Base-by-base conservation (phyloP, 1,140 invertebrate genomes). In the Pogonognathellus flavescens region DNA sequence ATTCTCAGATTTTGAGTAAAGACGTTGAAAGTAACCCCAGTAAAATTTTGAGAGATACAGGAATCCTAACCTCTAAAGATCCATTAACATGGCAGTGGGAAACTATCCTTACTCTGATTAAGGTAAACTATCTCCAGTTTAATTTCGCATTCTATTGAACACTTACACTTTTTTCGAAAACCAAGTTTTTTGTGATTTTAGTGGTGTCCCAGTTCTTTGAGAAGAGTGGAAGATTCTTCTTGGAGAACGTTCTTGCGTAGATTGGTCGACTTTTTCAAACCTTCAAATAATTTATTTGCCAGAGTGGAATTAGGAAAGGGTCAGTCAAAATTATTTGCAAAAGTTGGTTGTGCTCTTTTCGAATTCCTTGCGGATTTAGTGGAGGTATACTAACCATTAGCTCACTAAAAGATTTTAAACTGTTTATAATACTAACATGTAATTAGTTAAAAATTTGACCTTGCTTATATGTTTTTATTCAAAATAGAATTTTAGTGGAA, bases 241-340 rank as follows among this genome's bases (percentile, higher is more conserved):
- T 93, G 95, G 89, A 93, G 93, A 72, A 90, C 93, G n/a, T 98
- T 98, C 91, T 92, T 97, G 0, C 94, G 94, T 85, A 93, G 94
- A 52, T 92, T 99, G 3, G 92, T 97, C 0, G 94, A 95, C 86
- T 98, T 97, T 90, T 96, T 95, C 89, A 95, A 95, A 90, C 97
- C 97, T 0, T 95, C 95, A 18, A 96, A 97, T 90, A 94, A 91
- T 76, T 86, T 94, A 81, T 98, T 96, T 91, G 93, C 93, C 60
- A 90, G 92, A 84, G 90, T 97, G 90, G 91, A 97, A 92, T 89
- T 95, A 90, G 91, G 94, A 90, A 92, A 92, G 90, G 91, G 92
- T 89, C 83, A 91, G 81, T 89, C 92, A 18, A 92, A 93, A 13
- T 92, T 94, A 41, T 93, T 94, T 87, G 95, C 95, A 5, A 90